These are phyloP conservation scores for Poecilia picta DNA, from an alignment of 2,797 vertebrate genomes.

Conservation along the genomic window DNA sequence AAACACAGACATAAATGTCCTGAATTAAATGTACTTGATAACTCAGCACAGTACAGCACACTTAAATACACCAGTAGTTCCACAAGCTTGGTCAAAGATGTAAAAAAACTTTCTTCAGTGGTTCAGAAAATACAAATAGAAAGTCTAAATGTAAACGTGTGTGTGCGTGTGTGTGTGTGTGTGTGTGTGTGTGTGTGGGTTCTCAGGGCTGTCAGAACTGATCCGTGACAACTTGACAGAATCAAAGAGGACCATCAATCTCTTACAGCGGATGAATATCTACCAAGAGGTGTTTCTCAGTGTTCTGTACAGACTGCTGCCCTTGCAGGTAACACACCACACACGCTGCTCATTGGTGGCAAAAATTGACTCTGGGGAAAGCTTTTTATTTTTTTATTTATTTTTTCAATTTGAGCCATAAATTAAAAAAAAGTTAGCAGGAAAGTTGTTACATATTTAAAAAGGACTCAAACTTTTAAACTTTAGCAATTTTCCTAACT, in stretches of 20 bases:
- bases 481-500: not conserved
- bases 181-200: conserved; percentile 36
- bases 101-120: too few species aligned
- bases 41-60: too few species aligned
- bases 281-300: conserved; percentile 97
- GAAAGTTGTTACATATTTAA: not conserved
- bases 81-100: too few species aligned
- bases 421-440: not conserved
- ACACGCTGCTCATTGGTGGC: not conserved
- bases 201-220: conserved; percentile 88
- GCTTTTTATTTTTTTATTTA: not conserved
- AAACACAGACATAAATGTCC: too few species aligned
- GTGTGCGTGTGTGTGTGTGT: conserved; percentile 26
- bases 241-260: conserved; percentile 96
- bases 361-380: not conserved
- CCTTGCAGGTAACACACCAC: conserved; percentile 86
- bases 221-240: conserved; percentile 97
- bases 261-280: conserved; percentile 97
- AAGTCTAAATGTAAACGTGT: conserved; percentile 9
- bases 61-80: too few species aligned
- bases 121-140: too few species aligned
- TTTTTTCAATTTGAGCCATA: not conserved
- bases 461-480: not conserved
- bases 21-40: too few species aligned
- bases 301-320: conserved; percentile 89